Base-by-base conservation (phyloP, 2,888 invertebrate genomes). In the Lucinisca nassula region DNA sequence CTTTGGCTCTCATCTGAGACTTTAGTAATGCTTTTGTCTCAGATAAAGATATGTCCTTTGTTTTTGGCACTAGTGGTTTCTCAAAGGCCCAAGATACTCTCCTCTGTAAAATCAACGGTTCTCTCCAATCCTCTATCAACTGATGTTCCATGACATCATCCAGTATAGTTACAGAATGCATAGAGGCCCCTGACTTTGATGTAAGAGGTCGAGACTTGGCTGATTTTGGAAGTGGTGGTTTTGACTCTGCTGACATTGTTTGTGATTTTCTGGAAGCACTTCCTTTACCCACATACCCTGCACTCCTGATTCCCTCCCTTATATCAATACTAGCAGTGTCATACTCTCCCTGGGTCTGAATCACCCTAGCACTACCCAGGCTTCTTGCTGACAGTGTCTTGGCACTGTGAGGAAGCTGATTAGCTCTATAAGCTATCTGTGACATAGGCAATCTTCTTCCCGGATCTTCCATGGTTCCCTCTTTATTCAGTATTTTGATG, bases 31-130 rank as follows among this genome's bases (percentile, higher is more conserved):
- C 85, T 85, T 96, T 96, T 30, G 95, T 95, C 80, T 96, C 96
- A 8, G 94, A 92, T 75, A 96, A 90, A 12, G 93, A 91, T 61
- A 95, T 92, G 32, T 94, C 94, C 73, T 93, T 94, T 24, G 92
- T 87, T 40, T 91, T 92, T 40, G 94, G 93, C 49, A 94, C 81
- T 27, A 93, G 61, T 0, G 95, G 95, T 75, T 93, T 92, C 79
- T 96, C 95, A 92, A 96, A 96, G 4, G 96, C 95, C 96, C 96
- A 96, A 8, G 96, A 96, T 0, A 95, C 93, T 82, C 96, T 88
- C 38, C 94, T 87, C 40, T 90, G 89, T 2, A 93, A 84, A 32
- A 79, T 81, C 37, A 86, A 30, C 32, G 90, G 92, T 58, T 86
- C 87, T 24, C 83, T 75, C 85, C 84, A 86, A 72, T 85, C 77